Evolutionary conservation across 2,888 invertebrate species (phyloP).

Genomic region (Eupithecia insigniata): DNA sequence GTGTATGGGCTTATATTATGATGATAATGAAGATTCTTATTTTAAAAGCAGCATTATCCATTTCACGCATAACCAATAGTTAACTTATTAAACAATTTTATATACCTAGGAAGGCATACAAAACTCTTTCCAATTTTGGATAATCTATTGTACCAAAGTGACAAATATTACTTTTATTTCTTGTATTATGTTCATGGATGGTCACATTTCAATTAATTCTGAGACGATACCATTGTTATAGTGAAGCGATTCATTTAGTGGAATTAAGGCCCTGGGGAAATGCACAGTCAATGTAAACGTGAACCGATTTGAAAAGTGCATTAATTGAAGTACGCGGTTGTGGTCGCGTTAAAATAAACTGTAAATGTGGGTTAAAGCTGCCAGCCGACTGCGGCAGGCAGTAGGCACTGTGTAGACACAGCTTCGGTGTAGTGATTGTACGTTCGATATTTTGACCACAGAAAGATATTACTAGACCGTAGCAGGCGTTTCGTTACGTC

Average conservation of each 20-base stretch:
- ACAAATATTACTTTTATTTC: no score
- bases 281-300: background rate
- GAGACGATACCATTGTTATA: background rate
- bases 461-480: slow-evolving; percentile 1
- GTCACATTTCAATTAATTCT: no score
- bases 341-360: slow-evolving; percentile 4
- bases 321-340: background rate
- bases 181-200: no score
- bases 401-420: background rate
- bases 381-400: background rate
- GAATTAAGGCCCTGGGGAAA: background rate
- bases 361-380: background rate
- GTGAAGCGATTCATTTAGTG: background rate
- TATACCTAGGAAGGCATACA: no score
- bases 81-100: no score
- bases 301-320: background rate
- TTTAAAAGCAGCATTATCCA: no score
- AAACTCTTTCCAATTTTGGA: no score
- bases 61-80: no score
- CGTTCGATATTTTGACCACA: background rate
- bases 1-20: no score
- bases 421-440: background rate
- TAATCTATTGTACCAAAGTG: no score
- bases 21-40: no score
- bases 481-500: background rate